Evolutionary conservation across 1,140 invertebrate genomes (phyloP).

Genomic region (Nephila pilipes): DNA sequence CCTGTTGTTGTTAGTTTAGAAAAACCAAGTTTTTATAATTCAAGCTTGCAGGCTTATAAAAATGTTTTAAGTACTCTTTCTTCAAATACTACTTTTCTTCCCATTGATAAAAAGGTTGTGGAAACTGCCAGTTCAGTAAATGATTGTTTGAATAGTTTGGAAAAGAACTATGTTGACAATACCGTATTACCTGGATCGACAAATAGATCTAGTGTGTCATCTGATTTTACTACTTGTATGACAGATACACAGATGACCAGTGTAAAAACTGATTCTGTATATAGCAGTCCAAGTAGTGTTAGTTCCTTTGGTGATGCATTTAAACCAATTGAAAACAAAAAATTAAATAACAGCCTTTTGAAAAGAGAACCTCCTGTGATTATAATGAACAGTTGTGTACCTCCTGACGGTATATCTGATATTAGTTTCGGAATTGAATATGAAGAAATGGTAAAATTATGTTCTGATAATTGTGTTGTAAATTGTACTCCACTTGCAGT

Average conservation of each 20-base stretch:
- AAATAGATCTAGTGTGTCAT: slow-evolving; percentile 2
- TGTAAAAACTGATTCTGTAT: slow-evolving; percentile 65
- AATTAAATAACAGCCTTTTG: not conserved
- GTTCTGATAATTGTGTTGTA: slow-evolving; percentile 17
- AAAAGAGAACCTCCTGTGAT: slow-evolving; percentile 52
- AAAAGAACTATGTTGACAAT: slow-evolving; percentile 51
- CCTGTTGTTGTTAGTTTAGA: slow-evolving; percentile 71
- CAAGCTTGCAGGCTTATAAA: slow-evolving; percentile 51
- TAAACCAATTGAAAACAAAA: slow-evolving; percentile 51
- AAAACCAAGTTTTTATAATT: slow-evolving; percentile 75
- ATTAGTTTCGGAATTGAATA: slow-evolving; percentile 70
- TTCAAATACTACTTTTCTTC: slow-evolving; percentile 25
- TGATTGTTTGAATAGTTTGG: slow-evolving; percentile 53
- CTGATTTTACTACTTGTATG: not conserved
- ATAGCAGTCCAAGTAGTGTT: slow-evolving; percentile 70
- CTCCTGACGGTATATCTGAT: slow-evolving; percentile 40
- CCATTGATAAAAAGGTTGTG: slow-evolving; percentile 38
- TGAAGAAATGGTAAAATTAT: slow-evolving; percentile 67
- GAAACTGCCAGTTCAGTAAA: slow-evolving; percentile 3
- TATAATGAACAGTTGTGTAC: slow-evolving; percentile 59
- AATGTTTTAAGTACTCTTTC: slow-evolving; percentile 59
- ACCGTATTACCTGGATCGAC: not conserved
- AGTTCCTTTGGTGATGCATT: slow-evolving; percentile 68
- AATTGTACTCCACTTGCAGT: not conserved
- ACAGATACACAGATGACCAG: slow-evolving; percentile 34